Percentiles rank a stretch among this genome's conserved stretches.
Evolutionary conservation across 2,797 vertebrate genomes (phyloP).

Genomic region (Pyrocephalus nanus): DNA sequence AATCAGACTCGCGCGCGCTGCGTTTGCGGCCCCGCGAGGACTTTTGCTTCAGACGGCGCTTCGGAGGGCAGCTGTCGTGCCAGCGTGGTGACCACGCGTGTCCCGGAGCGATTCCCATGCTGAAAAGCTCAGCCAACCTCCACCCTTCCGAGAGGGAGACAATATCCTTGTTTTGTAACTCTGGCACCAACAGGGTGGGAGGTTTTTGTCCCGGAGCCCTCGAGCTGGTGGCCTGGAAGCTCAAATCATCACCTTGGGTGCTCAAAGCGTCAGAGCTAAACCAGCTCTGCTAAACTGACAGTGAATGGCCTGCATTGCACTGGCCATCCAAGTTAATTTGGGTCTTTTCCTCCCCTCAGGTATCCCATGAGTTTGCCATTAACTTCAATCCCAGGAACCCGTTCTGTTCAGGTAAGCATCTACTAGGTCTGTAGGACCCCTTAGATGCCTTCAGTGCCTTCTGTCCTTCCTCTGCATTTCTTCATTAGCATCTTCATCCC

Average conservation of each 20-base stretch:
- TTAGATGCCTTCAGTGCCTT: background rate
- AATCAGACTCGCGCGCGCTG: background rate
- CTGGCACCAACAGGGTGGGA: background rate
- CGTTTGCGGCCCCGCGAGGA: background rate
- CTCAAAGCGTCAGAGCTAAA: background rate
- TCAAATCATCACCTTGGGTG: background rate
- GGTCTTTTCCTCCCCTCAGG: constrained; percentile 75
- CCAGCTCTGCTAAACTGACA: background rate
- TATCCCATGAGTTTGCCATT: constrained; percentile 98
- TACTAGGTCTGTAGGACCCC: background rate
- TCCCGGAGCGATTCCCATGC: background rate
- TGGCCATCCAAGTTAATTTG: background rate
- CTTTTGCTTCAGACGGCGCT: background rate
- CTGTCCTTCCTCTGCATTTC: background rate
- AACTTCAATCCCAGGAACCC: constrained; percentile 98
- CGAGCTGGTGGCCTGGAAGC: background rate
- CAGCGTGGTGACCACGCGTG: background rate
- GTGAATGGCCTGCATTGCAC: background rate
- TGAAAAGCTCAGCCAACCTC: constrained; percentile 14
- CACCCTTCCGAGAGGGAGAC: background rate
- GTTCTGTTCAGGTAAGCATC: constrained; percentile 91
- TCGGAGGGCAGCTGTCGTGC: background rate
- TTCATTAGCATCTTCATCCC: background rate
- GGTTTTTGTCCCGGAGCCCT: background rate
- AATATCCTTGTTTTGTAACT: background rate